Conservation (phyloP, 2,888 invertebrate genomes). For the Pseudococcus jackbeardsleyi region DNA sequence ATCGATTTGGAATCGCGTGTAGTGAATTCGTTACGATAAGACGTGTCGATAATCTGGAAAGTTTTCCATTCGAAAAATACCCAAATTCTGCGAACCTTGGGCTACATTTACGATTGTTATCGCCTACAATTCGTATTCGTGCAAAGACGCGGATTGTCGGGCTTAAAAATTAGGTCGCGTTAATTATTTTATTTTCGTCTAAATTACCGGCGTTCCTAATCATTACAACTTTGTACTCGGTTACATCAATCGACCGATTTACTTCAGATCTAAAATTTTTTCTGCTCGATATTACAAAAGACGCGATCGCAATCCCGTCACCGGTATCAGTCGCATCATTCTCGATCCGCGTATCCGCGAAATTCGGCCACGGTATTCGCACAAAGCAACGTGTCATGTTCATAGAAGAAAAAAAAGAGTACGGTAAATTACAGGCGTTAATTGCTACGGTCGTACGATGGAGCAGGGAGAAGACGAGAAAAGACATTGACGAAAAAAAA, state of each 20-base stretch:
- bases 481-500: conserved; percentile 32
- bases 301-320: neutral
- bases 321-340: neutral
- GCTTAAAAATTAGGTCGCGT: conserved; percentile 13
- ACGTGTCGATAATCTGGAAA: neutral
- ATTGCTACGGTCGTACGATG: neutral
- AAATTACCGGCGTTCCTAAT: conserved; percentile 19
- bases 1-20: neutral
- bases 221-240: neutral
- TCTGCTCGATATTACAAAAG: neutral
- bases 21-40: neutral
- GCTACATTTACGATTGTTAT: conserved; percentile 3
- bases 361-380: neutral
- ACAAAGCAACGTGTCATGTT: neutral
- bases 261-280: neutral
- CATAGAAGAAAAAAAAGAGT: neutral
- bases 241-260: neutral
- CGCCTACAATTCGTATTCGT: neutral
- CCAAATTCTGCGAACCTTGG: conserved; percentile 1
- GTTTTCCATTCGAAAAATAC: neutral
- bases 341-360: neutral
- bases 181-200: conserved; percentile 37
- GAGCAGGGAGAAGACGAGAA: neutral
- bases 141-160: neutral
- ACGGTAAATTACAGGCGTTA: conserved; percentile 14